Evolutionary conservation across 2,888 invertebrate genomes (phyloP), one percentile per base, ranked within the genome.

Genomic region (Meteorus colon): DNA sequence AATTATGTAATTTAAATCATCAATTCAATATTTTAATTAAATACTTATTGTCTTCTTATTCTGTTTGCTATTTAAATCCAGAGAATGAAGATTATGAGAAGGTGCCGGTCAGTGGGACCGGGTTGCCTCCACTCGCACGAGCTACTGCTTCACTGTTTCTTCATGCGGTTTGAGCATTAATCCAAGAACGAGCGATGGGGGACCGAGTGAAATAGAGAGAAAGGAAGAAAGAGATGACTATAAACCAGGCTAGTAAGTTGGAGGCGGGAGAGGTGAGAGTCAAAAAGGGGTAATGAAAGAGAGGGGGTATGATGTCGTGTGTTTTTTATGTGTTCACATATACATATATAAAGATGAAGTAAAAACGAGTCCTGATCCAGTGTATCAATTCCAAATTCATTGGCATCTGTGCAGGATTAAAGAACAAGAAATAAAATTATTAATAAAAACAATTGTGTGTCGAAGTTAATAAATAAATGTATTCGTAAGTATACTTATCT

Each of bases 141-240:
- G 77, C 73, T 76, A 78, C 78, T 77, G 76, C 72, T 69, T 71
- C 74, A 65, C 68, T 74, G 80, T 80, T 69, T 76, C 78, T 75
- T 68, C 80, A 76, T 55, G 68, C 76, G 74, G 71, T 76, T 41
- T 79, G 78, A 79, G 75, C 78, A 76, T 78, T 74, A 77, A 77
- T 73, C 77, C 77, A 77, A 65, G 72, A 62, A 62, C 75, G 41
- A 16, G 24, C 6, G 66, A 14, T n/a, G 73, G 29, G 73, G 62
- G 73, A 65, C 27, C 14, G 14, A 24, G 70, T 51, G 37, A 45
- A 48, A 45, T n/a, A 65, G 34, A 65, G 34, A n/a, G 65, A 65
- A n/a, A 12, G 65, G 41, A 27, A 24, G 48, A 67, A 31, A 31
- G 27, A 55, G 31, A 70, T 24, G 27, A 71, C 29, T 41, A 68